Evolutionary conservation across 2,113 vertebrate genomes (phyloP), one percentile per base, ranked within the genome.

Genomic region (Dicrurus megarhynchus): DNA sequence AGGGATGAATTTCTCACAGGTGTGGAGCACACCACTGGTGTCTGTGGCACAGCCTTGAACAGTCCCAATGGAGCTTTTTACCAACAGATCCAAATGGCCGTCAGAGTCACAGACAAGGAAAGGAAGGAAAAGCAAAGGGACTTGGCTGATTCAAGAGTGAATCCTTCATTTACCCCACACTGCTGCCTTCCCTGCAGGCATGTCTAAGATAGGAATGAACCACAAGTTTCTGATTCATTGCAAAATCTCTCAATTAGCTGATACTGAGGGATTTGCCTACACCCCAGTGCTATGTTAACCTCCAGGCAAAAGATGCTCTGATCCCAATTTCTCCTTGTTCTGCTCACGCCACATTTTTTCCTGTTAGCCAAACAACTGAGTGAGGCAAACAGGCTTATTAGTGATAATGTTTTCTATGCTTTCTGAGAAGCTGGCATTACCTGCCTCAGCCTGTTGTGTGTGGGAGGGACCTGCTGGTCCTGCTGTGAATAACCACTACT

Each of bases 391-490:
- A 75, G 32, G 18, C 16, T 61, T 84, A 33, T 79, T 95, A 61
- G 35, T 37, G 57, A 23, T 23, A 76, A 77, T 14, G 10, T 30
- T 87, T 55, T 82, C 55, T 80, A 5, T 7, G 21, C 67, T 89
- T 87, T 84, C 69, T 86, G 69, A 85, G 42, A 77, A 87, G 22
- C 13, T 84, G 76, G 42, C 87, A 46, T 76, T 92, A 89, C 92
- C 92, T 88, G 60, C 68, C 59, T 94, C 87, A 88, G 73, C 23
- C 67, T 69, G 41, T 14, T 88, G 11, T 84, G 68, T 61, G 89
- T 83, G 37, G 94, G 91, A 90, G 85, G 52, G 52, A 91, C 87
- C 61, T 79, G 53, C 67, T 87, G 64, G 91, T 85, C 87, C 87
- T 92, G 73, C 78, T 94, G 89, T 82, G 95, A 90, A 84, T 64